Evolutionary conservation across 2,797 vertebrate species (phyloP).

Genomic region (Helicolenus hilgendorfi): DNA sequence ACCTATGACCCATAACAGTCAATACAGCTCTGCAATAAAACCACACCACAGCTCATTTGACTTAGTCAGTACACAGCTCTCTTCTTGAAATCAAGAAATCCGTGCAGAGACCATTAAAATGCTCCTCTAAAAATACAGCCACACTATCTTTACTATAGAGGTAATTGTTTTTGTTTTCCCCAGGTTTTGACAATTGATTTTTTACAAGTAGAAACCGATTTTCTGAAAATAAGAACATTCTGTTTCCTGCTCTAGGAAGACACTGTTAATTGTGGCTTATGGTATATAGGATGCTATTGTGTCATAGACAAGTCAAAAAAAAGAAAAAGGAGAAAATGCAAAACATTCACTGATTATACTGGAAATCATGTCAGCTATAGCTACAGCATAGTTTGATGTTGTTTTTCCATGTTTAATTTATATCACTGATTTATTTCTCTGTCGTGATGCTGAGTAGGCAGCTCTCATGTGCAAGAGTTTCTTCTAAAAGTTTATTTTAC

Average conservation of each 20-base stretch:
- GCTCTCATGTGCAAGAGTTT: not conserved
- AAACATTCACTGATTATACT: not conserved
- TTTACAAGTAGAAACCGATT: not conserved
- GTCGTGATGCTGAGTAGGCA: not conserved
- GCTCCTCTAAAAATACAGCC: not conserved
- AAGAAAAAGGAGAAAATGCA: not conserved
- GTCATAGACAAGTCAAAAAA: not conserved
- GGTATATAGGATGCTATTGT: not conserved
- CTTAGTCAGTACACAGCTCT: not conserved
- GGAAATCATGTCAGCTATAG: not conserved
- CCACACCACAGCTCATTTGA: not conserved
- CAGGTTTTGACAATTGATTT: not conserved
- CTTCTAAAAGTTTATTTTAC: not conserved
- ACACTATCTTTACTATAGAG: not conserved
- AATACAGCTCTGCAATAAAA: slow-evolving; percentile 15
- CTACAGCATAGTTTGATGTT: not conserved
- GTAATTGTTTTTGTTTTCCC: not conserved
- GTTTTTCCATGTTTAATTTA: not conserved
- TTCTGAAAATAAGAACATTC: not conserved
- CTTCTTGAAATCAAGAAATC: not conserved
- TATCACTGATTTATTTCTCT: not conserved
- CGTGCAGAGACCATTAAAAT: not conserved
- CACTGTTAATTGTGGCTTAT: not conserved
- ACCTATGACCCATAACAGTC: slow-evolving; percentile 51
- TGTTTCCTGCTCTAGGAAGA: not conserved